Evolutionary conservation across 2,888 invertebrate genomes (phyloP), one percentile per base, ranked within the genome.

Genomic region (Andrena praecox): DNA sequence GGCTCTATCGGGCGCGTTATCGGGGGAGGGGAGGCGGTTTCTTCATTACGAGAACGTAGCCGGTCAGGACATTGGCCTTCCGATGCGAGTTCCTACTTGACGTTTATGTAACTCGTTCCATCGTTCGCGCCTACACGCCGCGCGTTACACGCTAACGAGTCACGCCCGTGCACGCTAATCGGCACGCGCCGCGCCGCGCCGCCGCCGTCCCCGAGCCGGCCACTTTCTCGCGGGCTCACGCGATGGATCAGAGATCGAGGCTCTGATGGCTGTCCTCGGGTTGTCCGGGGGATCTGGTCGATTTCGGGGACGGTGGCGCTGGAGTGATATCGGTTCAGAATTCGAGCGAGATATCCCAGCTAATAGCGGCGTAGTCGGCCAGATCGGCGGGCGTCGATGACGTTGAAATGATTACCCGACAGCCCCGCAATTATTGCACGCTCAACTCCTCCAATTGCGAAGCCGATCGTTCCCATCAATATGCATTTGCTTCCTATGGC

Each of bases 61-160:
- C 80, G 82, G 83, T 74, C 89, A 91, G 92, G 92, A 92, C 92
- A 92, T 92, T 92, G 92, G 91, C 92, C 92, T 92, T 92, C 91
- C 84, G 85, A 73, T 72, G 80, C 73, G 64, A 85, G 84, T 89
- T 89, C 86, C 89, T 86, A 83, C 82, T 82, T 29, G 82, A 77
- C 81, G 84, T 91, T 92, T 91, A 91, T 85, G 89, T 91, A 92
- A 92, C 90, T 84, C 85, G 82, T 87, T 86, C 80, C 88, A 81
- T 76, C 78, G 73, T 69, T 79, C 78, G 83, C 77, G 77, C 73
- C 71, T 67, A 73, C 42, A 42, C 77, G 52, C 69, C 66, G 50
- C 66, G 31, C 27, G 60, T 77, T 69, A 64, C 78, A 52, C 83
- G 82, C 77, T 71, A 84, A 75, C 82, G 59, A 76, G 82, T 78